Evolutionary conservation across 2,888 invertebrate genomes (phyloP).

Genomic region (Polydrusus pterygomalis): DNA sequence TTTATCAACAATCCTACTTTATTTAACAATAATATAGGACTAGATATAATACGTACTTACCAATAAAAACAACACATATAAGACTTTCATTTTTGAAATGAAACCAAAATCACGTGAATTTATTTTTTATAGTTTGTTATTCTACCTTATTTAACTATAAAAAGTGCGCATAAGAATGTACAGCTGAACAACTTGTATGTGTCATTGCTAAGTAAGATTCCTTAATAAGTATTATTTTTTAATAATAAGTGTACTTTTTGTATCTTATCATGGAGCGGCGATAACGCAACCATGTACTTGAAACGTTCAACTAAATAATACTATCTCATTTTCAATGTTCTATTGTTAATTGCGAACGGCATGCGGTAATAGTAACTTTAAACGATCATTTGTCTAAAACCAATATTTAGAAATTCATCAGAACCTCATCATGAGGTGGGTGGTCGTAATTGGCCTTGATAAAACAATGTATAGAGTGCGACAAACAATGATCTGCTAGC

Average conservation of each 20-base stretch:
- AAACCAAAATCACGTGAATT: conserved; percentile 12
- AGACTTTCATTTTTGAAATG: conserved; percentile 35
- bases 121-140: background rate
- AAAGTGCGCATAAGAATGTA: background rate
- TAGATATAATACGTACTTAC: conserved; percentile 34
- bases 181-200: background rate
- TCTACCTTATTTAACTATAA: background rate
- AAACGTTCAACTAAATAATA: background rate
- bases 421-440: background rate
- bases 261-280: conserved; percentile 15
- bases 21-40: background rate
- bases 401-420: background rate
- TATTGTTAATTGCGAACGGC: background rate
- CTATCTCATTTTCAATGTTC: no score
- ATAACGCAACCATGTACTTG: conserved; percentile 1
- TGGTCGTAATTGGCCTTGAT: background rate
- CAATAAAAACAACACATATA: conserved; percentile 43
- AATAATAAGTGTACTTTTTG: conserved; percentile 1
- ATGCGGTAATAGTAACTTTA: background rate
- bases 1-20: background rate
- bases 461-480: background rate
- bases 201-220: background rate
- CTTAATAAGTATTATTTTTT: background rate
- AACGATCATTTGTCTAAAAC: background rate
- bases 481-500: no score